phyloP scores from a whole-genome alignment of 2,888 invertebrate species.

The Congeria kusceri region DNA sequence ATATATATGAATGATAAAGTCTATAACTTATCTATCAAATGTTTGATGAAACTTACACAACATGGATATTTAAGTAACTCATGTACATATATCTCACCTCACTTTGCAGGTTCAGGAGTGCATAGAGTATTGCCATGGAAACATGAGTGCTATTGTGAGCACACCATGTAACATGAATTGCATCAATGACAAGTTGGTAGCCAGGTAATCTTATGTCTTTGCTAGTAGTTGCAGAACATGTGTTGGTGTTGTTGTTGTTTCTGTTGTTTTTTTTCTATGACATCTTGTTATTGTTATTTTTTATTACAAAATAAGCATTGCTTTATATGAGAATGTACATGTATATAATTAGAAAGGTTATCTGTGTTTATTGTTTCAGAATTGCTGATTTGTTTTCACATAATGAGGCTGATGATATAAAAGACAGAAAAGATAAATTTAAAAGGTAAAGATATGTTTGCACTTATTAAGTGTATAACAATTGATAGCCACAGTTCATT shows the following conservation, averaged over 20 bases:
- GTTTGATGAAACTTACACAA: no score
- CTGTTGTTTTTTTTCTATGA: neutral
- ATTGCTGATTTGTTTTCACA: conserved; percentile 95
- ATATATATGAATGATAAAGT: no score
- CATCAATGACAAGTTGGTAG: conserved; percentile 90
- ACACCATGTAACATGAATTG: conserved; percentile 95
- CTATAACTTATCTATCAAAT: no score
- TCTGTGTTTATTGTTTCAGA: conserved; percentile 85
- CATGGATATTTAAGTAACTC: no score
- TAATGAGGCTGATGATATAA: conserved; percentile 92
- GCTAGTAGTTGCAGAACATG: neutral
- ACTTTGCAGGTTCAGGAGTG: conserved; percentile 90
- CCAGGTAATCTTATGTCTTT: conserved; percentile 77
- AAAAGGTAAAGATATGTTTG: conserved; percentile 76
- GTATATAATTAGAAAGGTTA: neutral
- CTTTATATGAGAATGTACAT: no score
- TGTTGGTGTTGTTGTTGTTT: neutral
- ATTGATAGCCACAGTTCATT: no score
- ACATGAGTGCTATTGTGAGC: conserved; percentile 94
- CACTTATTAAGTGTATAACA: no score
- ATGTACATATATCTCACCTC: no score
- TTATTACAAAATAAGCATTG: no score
- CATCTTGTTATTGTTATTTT: neutral
- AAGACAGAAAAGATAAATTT: conserved; percentile 94
- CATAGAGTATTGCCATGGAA: conserved; percentile 93